Percentiles rank a stretch among this genome's conserved stretches.
These are phyloP conservation scores for Ectropis grisescens DNA, from an alignment of 1,140 invertebrate species.

Conservation along the genomic window DNA sequence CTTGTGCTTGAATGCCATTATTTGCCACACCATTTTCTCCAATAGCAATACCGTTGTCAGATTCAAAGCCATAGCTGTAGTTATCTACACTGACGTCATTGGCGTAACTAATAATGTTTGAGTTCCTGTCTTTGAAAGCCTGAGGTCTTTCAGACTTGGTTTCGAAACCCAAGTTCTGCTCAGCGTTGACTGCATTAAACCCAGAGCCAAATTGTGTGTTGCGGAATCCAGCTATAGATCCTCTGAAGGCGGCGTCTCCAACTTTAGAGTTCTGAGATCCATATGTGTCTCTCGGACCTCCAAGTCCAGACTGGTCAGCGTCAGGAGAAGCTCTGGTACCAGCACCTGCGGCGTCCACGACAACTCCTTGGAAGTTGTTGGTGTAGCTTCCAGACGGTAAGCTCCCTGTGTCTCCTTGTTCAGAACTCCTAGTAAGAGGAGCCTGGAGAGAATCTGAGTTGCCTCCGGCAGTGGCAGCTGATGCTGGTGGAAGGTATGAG, in stretches of 20 bases:
- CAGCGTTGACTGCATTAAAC: too few species aligned
- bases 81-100: conserved; percentile 30
- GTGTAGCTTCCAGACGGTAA: conserved; percentile 37
- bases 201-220: not conserved
- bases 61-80: conserved; percentile 72
- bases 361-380: conserved; percentile 49
- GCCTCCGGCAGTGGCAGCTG: conserved; percentile 66
- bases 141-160: conserved; percentile 4
- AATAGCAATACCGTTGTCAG: conserved; percentile 74
- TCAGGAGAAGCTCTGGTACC: conserved; percentile 38
- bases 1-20: conserved; percentile 33
- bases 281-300: conserved; percentile 35
- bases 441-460: conserved; percentile 29
- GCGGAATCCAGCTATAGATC: conserved; percentile 10
- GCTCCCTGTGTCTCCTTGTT: conserved; percentile 13
- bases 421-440: conserved; percentile 21
- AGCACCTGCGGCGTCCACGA: conserved; percentile 41
- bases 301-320: conserved; percentile 29
- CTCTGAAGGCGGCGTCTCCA: conserved; percentile 51
- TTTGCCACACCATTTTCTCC: conserved; percentile 52
- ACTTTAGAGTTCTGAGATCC: conserved; percentile 54
- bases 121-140: conserved; percentile 20
- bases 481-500: conserved; percentile 72
- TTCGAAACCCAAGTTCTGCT: not conserved
- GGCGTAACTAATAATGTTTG: conserved; percentile 29